A percentile compares a stretch with the other conserved stretches of the same genome.
Evolutionary conservation across 1,140 invertebrate species (phyloP).

Genomic region (Polyergus mexicanus): DNA sequence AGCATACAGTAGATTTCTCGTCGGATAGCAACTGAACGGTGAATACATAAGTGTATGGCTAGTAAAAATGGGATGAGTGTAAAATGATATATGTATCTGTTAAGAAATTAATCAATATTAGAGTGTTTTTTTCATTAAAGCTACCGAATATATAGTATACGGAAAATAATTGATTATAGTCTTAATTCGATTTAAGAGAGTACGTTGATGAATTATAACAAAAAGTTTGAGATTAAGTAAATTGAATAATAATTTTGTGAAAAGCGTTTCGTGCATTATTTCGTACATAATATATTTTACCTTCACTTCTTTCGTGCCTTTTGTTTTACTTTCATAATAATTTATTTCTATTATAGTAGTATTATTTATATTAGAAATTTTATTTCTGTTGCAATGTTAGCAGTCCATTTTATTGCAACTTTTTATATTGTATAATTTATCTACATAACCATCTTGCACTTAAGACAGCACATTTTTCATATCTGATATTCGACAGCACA

Average conservation of each 20-base stretch:
- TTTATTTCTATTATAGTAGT: neutral
- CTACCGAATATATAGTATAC: too few species aligned
- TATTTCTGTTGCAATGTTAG: neutral
- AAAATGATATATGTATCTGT: neutral
- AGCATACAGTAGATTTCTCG: neutral
- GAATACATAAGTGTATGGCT: constrained; percentile 9
- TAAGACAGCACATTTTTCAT: neutral
- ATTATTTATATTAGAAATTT: neutral
- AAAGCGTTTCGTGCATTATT: neutral
- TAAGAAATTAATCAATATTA: constrained; percentile 2
- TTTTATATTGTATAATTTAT: neutral
- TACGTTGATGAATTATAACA: neutral
- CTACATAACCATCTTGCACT: neutral
- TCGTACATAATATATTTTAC: neutral
- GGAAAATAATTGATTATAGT: too few species aligned
- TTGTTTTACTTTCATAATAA: neutral
- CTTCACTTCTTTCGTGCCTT: neutral
- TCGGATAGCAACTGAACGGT: neutral
- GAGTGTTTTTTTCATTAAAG: neutral
- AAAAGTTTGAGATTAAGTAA: neutral
- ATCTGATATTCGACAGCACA: neutral
- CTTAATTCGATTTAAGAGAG: too few species aligned
- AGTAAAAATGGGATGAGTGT: neutral
- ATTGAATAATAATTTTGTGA: neutral
- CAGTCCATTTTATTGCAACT: neutral